Evolutionary conservation across 2,113 vertebrate genomes (phyloP).

Genomic region (Pica pica): DNA sequence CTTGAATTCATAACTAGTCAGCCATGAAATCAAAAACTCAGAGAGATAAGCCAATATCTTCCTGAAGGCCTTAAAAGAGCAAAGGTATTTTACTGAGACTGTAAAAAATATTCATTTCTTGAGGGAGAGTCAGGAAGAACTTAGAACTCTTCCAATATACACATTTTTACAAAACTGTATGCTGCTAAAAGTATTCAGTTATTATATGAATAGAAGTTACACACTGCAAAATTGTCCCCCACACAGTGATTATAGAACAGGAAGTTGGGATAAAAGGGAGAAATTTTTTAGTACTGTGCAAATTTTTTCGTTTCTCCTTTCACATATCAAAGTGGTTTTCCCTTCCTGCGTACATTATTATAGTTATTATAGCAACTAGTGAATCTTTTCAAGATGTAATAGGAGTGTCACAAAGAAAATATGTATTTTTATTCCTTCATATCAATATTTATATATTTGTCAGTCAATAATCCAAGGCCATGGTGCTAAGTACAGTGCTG

Average conservation of each 20-base stretch:
- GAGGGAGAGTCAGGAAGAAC: background rate
- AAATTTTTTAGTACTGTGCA: background rate
- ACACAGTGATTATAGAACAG: background rate
- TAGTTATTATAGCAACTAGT: background rate
- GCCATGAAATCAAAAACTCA: constrained; percentile 22
- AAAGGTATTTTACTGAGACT: background rate
- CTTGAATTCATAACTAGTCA: background rate
- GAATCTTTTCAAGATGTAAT: background rate
- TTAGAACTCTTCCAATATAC: background rate
- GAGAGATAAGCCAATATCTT: background rate
- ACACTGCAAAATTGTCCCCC: background rate
- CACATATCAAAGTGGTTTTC: background rate
- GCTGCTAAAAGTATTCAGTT: background rate
- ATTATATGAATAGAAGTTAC: background rate
- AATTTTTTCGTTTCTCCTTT: background rate
- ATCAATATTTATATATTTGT: background rate
- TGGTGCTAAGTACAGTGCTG: background rate
- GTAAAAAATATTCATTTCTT: background rate
- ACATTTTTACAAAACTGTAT: background rate
- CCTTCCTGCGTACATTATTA: background rate
- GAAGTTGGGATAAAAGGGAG: background rate
- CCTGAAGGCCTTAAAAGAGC: background rate
- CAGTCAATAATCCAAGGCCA: background rate
- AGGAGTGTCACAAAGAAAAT: background rate
- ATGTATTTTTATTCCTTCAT: background rate